Evolutionary conservation across 1,140 invertebrate species (phyloP), one percentile per base, ranked within the genome.

Genomic region (Anastrepha ludens): DNA sequence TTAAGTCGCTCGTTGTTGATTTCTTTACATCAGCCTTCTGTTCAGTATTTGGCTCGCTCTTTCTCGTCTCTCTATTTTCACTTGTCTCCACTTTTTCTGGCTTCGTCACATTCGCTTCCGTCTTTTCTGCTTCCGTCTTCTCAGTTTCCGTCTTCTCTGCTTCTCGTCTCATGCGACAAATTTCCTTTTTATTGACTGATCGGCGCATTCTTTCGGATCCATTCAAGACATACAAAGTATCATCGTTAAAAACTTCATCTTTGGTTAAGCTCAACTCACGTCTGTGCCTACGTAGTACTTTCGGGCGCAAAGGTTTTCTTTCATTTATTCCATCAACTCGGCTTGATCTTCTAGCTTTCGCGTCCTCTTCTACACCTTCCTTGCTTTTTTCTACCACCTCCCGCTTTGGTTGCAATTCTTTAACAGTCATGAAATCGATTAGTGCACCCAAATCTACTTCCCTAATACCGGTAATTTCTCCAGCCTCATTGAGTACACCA

Each of bases 391-490:
- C 59, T 0, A 17, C 9, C 9, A 11, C 29, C 13, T 85, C 87
- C 11, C 81, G n/a, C 50, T 85, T 85, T 2, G 67, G 29, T 8
- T 78, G 50, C 4, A 85, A 50, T 41, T 64, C 55, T 41, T 64
- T 64, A 7, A 85, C 41, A 17, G 62, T 85, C 74, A 62, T 55
- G 2, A 87, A 11, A 60, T 81, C 87, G 11, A 39, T 41, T 17
- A 78, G 74, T 62, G 17, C 74, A 55, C 11, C 47, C 15, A 55
- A 11, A 29, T 81, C 74, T 11, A 55, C 74, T 55, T 81, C 74
- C 17, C 55, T 81, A 6, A 81, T 15, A 2, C 9, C 74, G 5
- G 47, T 55, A 6, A 55, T 3, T 81, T 55, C 47, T 2, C 47
- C 47, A 20, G 44, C 47, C 9, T 20, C n/a, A 55, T 81, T 81